Base-by-base conservation (phyloP, 2,113 vertebrate species). In the Pitta sordida region DNA sequence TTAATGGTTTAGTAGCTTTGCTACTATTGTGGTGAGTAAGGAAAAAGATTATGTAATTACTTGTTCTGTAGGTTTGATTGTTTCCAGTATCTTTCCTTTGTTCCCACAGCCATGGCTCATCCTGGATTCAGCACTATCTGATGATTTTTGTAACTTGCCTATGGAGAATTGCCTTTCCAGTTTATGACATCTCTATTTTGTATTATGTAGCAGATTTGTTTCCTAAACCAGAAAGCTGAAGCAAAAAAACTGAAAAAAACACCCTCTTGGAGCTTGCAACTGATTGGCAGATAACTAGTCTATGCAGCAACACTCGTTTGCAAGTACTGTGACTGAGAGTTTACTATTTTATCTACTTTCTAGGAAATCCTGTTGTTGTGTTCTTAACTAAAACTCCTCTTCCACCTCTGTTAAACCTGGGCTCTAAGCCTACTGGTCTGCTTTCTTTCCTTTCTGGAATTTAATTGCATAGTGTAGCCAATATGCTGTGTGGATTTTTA, bases 131-230 rank as follows among this genome's bases (percentile, higher is more conserved):
- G 49, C 24, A 11, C 37, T 20, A 0, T 37, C 19, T 77, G 49
- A 9, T 53, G 27, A 34, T 86, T 68, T 52, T 43, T 77, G n/a
- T 9, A 4, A 23, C 29, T 76, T 0, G 3, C 15, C 36, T 43
- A 9, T 19, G 41, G 44, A 46, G n/a, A 67, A 34, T 15, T 51
- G 41, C 23, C 77, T 56, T 82, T 48, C 34, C 43, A 34, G 29
- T 30, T 82, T 51, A 20, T 41, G 26, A 15, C 3, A 11, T 32
- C n/a, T 56, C 39, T 4, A 5, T 53, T 76, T 75, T 0, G 0
- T 19, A 6, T 32, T 37, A 18, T 0, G 1, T 8, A 34, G 15
- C 10, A 15, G 20, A 8, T 4, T 0, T 20, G 11, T 26, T 51
- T 69, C 43, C 55, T 10, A 46, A 41, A 19, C 32, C 19, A 86